Base-by-base conservation (phyloP, 2,888 invertebrate species). In the Pollenia labialis region DNA sequence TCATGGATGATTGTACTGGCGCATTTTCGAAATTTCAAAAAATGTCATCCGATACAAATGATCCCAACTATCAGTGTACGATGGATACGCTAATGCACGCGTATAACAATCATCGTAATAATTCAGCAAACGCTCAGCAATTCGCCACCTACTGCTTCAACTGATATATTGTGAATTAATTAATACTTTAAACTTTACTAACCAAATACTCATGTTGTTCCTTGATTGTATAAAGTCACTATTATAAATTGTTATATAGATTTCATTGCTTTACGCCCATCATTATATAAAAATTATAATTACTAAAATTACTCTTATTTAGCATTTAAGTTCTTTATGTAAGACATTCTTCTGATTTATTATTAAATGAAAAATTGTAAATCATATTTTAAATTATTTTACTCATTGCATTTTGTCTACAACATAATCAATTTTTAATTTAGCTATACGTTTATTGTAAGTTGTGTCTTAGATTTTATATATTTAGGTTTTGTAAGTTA, bases 31-130 rank as follows among this genome's bases (percentile, higher is more conserved):
- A 90, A 71, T 91, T 89, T 62, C 89, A 89, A 42, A 91, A 90
- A 54, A 85, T 88, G 32, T 9, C 85, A 44, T 52, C 68, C 52
- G 85, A 86, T 56, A 85, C 89, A 85, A 88, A 87, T 12, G 91
- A 91, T 54, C 88, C 81, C 60, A 90, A 90, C 84, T 91, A 91
- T 75, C 90, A 91, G 84, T 90, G 90, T 86, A 90, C 91, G 89
- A 91, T 91, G 91, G 91, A 91, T 91, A 91, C 91, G 90, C 89
- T 91, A 89, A 91, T 91, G 90, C 90, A 91, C 90, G 90, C 91
- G 90, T 91, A 91, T 91, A 91, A 79, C n/a, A 74, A 90, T 89
- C 91, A 91, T 91, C 91, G 90, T 88, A 91, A 90, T 80, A 84
- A 86, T 62, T 85, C 89, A 80, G 86, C 89, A 81, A 90, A 89